Base-by-base conservation (phyloP, 2,113 vertebrate genomes). In the Lanius collurio region DNA sequence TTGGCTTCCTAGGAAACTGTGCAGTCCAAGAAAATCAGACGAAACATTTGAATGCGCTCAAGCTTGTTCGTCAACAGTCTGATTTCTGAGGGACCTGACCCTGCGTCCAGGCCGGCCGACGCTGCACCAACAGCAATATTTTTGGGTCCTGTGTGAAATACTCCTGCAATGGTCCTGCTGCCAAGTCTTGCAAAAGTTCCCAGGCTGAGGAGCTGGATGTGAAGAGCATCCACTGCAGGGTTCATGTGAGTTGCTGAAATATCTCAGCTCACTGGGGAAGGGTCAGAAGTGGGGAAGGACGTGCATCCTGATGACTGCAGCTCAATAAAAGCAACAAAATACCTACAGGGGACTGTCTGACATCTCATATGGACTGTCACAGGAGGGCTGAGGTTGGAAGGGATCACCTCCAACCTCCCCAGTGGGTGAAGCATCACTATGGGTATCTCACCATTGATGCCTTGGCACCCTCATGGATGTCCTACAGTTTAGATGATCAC, bases 101-200 rank as follows among this genome's bases (percentile, higher is more conserved):
- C 90, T 10, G 41, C 6, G 0, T 44, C 89, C 90, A 81, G 87
- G 91, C 86, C 0, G 35, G 89, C 63, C 24, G 7, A 60, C 3
- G 37, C 79, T 93, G 86, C 94, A 92, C 62, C 17, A 2, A 96
- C 88, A 78, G 92, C 76, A 94, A 21, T 87, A 96, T 96, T 97
- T 97, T 92, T 97, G 96, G 93, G 95, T 92, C 83, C 95, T 97
- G 81, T 95, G 93, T 95, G 95, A 95, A 96, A 94, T 60, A 89
- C 90, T 96, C 92, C 94, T 93, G 90, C 83, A 87, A 57, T 0
- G 0, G 52, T 46, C 67, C 77, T 2, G n/a, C 83, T 97, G 96
- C 95, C 96, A 97, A 97, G 80, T 92, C 92, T 52, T 93, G 90
- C 89, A 94, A 82, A 97, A 93, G 92, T 96, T 97, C 96, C 94